Conservation (phyloP, 2,797 vertebrate species). For the Staurois parvus region DNA sequence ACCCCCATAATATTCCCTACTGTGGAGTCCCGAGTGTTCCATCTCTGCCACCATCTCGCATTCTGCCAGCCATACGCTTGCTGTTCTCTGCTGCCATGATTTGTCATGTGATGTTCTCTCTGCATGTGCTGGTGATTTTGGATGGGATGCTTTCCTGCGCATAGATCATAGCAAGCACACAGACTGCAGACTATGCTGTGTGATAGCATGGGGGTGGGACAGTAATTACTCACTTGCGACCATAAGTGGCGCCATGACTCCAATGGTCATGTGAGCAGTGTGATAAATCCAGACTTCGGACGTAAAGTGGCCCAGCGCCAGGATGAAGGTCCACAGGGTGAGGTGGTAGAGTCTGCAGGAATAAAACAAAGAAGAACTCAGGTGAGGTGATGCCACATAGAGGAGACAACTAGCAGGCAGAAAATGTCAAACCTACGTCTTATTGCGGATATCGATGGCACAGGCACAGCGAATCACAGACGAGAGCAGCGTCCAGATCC, state of each 20-base stretch:
- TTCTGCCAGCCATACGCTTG: too few species aligned
- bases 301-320: conserved; percentile 93
- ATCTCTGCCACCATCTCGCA: too few species aligned
- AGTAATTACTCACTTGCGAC: conserved; percentile 88
- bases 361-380: background rate
- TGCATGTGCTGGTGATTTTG: too few species aligned
- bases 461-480: conserved; percentile 93
- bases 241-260: conserved; percentile 93
- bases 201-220: too few species aligned
- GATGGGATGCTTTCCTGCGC: background rate
- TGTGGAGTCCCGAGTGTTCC: too few species aligned
- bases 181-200: too few species aligned
- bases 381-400: background rate
- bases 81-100: too few species aligned
- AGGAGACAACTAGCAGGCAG: background rate
- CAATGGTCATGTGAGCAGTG: conserved; percentile 90
- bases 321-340: conserved; percentile 93
- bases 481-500: conserved; percentile 93
- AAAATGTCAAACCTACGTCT: conserved; percentile 78
- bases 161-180: too few species aligned
- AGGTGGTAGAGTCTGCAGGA: conserved; percentile 88
- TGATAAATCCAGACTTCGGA: conserved; percentile 91
- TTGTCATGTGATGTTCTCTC: too few species aligned
- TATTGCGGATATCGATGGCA: conserved; percentile 94
- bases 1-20: too few species aligned